Evolutionary conservation across 2,888 invertebrate species (phyloP).

Genomic region (Campoplex nolae): DNA sequence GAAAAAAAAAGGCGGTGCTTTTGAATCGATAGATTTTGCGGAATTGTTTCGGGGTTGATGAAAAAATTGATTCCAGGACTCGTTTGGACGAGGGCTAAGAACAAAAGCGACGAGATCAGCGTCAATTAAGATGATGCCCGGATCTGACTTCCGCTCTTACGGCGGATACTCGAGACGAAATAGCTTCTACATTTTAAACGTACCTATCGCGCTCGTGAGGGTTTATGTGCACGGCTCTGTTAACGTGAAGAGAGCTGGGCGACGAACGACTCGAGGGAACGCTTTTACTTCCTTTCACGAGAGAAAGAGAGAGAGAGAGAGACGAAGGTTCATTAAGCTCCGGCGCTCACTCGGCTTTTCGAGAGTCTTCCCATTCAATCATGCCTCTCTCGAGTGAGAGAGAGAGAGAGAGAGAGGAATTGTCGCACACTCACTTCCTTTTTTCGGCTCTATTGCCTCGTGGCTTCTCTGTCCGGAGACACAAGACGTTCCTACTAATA

Average conservation of each 20-base stretch:
- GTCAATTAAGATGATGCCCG: constrained; percentile 46
- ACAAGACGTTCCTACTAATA: constrained; percentile 21
- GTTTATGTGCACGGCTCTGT: background rate
- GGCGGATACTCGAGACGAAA: background rate
- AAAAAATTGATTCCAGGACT: background rate
- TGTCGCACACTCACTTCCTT: background rate
- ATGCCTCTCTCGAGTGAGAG: constrained; percentile 19
- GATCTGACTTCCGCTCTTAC: constrained; percentile 39
- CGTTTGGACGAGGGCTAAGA: background rate
- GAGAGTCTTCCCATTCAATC: constrained; percentile 43
- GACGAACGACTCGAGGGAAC: background rate
- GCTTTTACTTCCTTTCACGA: constrained; percentile 55
- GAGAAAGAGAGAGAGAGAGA: background rate
- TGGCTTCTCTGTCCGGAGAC: background rate
- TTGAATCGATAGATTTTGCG: too few relatives aligned
- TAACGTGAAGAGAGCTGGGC: background rate
- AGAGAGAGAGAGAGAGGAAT: constrained; percentile 17
- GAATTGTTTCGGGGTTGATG: background rate
- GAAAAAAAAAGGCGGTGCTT: too few relatives aligned
- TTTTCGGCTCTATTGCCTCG: constrained; percentile 6
- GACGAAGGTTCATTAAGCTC: constrained; percentile 57
- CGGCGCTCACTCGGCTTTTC: background rate
- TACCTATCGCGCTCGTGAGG: background rate
- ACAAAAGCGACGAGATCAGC: constrained; percentile 34
- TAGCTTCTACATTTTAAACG: constrained; percentile 11